Base-by-base conservation (phyloP, 2,888 invertebrate species). In the Amiota mariae region DNA sequence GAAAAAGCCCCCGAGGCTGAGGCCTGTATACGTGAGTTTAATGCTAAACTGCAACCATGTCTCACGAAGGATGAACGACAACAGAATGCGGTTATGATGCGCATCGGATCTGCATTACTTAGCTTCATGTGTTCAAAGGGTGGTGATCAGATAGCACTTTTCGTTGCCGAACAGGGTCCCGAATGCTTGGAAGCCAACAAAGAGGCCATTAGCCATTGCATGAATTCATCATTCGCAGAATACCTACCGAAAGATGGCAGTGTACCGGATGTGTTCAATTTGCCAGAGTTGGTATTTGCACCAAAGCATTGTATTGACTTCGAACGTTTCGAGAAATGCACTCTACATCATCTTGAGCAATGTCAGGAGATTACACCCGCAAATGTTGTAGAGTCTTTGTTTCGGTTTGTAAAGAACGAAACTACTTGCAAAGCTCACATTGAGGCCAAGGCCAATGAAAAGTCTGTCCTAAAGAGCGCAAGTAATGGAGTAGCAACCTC, bases 121-220 rank as follows among this genome's bases (percentile, higher is more conserved):
- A 92, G 93, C 75, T 96, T 96, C 85, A 91, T 94, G 73, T 96
- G 96, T 86, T 92, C 91, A 78, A 95, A 95, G 79, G 95, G 95
- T 81, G 96, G 96, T 11, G 95, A 96, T 88, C 93, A 95, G 80
- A 93, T 96, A 79, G 95, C 95, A 0, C 90, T 96, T 80, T 96
- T 96, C 86, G 94, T 96, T 61, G 93, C 95, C n/a, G 95, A 95
- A 84, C 93, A 94, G 46, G 96, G 96, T 0, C 93, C 94, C 13
- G 94, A 95, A 85, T 96, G 96, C 82, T 90, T 95, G 78, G 85
- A 92, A 73, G 91, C 91, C 6, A 93, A 94, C 79, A 91, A 91
- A 75, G 91, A 92, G 8, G 92, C 90, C 0, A 91, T 96, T 36
- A 91, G 92, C 81, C 82, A 90, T 0, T 96, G 96, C 83, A 84